phyloP scores from a whole-genome alignment of 2,888 invertebrate genomes.

The Drosophila nr. perissopoda region DNA sequence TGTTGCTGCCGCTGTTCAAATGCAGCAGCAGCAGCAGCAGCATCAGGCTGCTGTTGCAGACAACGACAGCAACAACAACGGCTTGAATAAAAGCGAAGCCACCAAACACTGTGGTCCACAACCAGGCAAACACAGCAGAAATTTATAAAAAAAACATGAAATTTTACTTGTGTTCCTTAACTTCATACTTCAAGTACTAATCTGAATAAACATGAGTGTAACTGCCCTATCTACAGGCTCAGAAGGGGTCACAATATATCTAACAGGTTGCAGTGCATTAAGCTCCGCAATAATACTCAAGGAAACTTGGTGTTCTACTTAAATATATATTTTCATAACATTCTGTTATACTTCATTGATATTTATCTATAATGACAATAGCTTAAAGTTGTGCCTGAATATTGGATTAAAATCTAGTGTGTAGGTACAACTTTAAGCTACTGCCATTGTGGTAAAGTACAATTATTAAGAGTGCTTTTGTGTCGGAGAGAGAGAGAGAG shows the following conservation, averaged over 20 bases:
- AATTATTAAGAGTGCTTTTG: background rate
- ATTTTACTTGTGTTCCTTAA: background rate
- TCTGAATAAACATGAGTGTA: background rate
- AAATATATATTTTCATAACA: background rate
- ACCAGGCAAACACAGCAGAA: background rate
- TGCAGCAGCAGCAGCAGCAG: conserved; percentile 30
- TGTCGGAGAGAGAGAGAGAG: background rate
- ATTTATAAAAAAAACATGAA: background rate
- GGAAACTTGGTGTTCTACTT: background rate
- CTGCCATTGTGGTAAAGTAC: background rate
- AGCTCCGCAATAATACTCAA: background rate
- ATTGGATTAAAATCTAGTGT: too few relatives aligned
- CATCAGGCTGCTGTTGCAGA: background rate
- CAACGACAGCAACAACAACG: background rate
- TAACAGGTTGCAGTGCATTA: background rate
- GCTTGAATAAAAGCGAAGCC: conserved; percentile 23
- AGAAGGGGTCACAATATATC: background rate
- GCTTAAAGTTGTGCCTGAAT: background rate
- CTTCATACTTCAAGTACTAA: background rate
- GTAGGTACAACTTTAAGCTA: background rate
- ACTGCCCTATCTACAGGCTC: background rate
- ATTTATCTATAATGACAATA: background rate
- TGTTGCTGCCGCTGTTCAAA: conserved; percentile 50
- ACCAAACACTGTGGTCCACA: conserved; percentile 13
- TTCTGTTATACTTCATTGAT: background rate